Base-by-base conservation (phyloP, 2,797 vertebrate genomes). In the Parauchenoglanis ngamensis region DNA sequence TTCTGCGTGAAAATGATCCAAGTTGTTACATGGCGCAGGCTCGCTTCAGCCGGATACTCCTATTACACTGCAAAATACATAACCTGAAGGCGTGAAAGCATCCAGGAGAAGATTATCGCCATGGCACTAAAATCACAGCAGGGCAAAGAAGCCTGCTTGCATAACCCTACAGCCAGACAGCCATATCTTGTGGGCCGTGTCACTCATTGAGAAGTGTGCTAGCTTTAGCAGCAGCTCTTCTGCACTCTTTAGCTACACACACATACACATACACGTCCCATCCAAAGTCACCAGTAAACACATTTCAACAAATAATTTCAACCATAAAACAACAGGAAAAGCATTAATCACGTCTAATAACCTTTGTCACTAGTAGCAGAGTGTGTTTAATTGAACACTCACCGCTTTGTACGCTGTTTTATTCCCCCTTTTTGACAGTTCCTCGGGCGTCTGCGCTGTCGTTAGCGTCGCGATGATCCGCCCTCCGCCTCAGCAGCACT, bases 281-380 rank as follows among this genome's bases (percentile, higher is more conserved):
- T 84, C 82, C 82, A 84, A 84, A 84, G 67, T 84, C 83, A 84
- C 57, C 11, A 40, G 6, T 25, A 73, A 84, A 73, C 67, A 72
- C 83, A 40, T 5, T 40, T 40, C 35, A 72, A 84, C 54, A 40
- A 44, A 44, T 7, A 7, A 7, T 72, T 72, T 7, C 67, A 17
- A 8, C 49, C 52, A 15, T 1, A 1, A 84, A 72, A 40, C 19
- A 54, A 49, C 28, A 17, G 10, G 52, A 84, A 84, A 84, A 4
- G 19, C 31, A 4, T 40, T 40, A 56, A 15, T 7, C 12, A 17
- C 11, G 0, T 44, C 28, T 12, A 83, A 67, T 13, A 28, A 8
- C 25, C 25, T 25, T 7, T 25, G 67, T n/a, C 12, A n/a, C 8
- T 40, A 84, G 0, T 17, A 21, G 8, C 28, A 44, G 31, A 5